Evolutionary conservation across 2,888 invertebrate species (phyloP), one percentile per base, ranked within the genome.

Genomic region (Drosophila meridionalis): DNA sequence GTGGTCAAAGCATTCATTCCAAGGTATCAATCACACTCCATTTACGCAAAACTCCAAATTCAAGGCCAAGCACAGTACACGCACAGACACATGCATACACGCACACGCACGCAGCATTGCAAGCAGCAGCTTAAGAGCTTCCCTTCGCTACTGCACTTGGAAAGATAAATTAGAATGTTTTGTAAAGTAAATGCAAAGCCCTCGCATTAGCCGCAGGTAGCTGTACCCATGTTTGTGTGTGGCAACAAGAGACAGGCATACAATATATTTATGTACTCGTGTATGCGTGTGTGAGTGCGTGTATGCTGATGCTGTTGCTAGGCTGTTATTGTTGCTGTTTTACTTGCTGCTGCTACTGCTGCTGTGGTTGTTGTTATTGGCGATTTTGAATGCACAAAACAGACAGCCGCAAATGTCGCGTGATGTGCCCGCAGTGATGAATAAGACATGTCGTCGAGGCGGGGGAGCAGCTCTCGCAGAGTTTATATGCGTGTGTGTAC

Each of bases 401-500:
- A 83, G 76, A 76, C 75, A 63, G 66, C 65, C 78, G 40, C 87
- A 85, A 87, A 78, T 82, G 87, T 85, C 79, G 79, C 85, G 69
- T 73, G 73, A 78, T 81, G 62, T 82, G 52, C 48, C 47, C 36
- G 50, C 47, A 36, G 55, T 55, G 32, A 55, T 40, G 56, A 32
- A 63, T 26, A 62, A 57, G 55, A 52, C 38, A 48, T 28, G 40
- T 40, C 14, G 14, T 45, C 4, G 28, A 55, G 43, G 40, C n/a
- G 48, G 40, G 63, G 47, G 50, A 58, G 43, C 56, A 11, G 40
- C 30, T 67, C 76, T 45, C 52, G 52, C 64, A 64, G 53, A 71
- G 68, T 72, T 45, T 77, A 57, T 34, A 56, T 68, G 42, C 55
- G 63, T 68, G 50, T 47, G 52, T 32, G 7, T 28, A 3, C 3